Base-by-base conservation (phyloP, 2,888 invertebrate genomes). In the Silvanus unidentatus region DNA sequence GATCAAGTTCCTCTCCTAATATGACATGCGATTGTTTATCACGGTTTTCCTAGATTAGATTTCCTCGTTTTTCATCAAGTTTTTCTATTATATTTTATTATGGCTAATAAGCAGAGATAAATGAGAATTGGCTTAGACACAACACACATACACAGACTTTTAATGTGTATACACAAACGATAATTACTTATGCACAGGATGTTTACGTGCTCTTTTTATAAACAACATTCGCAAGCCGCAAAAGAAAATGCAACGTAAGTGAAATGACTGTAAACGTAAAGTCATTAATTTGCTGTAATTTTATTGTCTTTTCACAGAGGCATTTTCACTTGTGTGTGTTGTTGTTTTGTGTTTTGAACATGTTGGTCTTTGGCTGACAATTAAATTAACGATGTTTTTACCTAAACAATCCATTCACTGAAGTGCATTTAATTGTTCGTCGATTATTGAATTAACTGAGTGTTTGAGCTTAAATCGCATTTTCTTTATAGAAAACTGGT, bases 21-120 rank as follows among this genome's bases (percentile, higher is more conserved):
- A 63, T 63, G 64, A 65, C 64, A 63, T 59, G 61, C 61, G 62
- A 66, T 63, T 65, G 64, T 69, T 65, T 64, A 65, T 65, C 60
- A 58, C 55, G 45, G 32, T 32, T 32, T 57, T 54, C 55, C 55
- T 58, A 59, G 59, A 66, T 65, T 66, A 58, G 58, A 63, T 63
- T 63, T 50, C 57, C 58, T 61, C 62, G 60, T 63, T 60, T 57
- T 59, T 57, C 60, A 52, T 56, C 55, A 43, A 37, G 12, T 43
- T 51, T 55, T 57, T 58, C 54, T 56, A 54, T 56, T 54, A 55
- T 48, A 49, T 46, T 41, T 37, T 34, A 22, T 44, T 44, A 41
- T 45, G 10, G 11, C n/a, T 32, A 32, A 32, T 32, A 12, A 22
- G 32, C 10, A 32, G n/a, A 32, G 32, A 32, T 12, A 32, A 32